These are phyloP conservation scores for Argyrosomus regius DNA, from an alignment of 2,797 vertebrate species.

Conservation along the genomic window DNA sequence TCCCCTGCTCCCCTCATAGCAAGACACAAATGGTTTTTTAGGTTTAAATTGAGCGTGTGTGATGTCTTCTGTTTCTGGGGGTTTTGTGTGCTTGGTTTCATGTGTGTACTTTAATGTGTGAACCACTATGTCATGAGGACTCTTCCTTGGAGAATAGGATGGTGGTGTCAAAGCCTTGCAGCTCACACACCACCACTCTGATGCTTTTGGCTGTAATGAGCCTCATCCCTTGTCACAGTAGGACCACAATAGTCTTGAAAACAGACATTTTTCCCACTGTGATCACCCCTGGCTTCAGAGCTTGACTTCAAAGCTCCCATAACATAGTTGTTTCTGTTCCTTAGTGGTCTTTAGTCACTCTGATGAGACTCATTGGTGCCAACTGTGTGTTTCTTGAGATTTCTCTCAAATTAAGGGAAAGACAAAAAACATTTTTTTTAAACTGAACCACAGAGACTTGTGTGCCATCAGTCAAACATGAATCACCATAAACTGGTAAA, in stretches of 20 bases:
- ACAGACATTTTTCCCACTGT: conserved; percentile 37
- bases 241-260: conserved; percentile 35
- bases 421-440: conserved; percentile 13
- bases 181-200: conserved; percentile 31
- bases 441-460: background rate
- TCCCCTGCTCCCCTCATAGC: conserved; percentile 2
- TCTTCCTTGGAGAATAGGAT: conserved; percentile 29
- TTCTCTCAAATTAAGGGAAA: conserved; percentile 31
- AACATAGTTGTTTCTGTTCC: conserved; percentile 27
- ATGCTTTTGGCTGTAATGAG: conserved; percentile 58
- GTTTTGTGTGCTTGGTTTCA: conserved; percentile 7
- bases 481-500: background rate
- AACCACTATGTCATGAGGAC: conserved; percentile 5
- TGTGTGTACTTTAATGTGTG: conserved; percentile 19
- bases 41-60: conserved; percentile 9
- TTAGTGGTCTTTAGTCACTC: conserved; percentile 19
- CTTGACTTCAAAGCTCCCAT: conserved; percentile 33
- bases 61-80: conserved; percentile 14
- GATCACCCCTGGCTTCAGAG: conserved; percentile 26
- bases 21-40: background rate
- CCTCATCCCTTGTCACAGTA: conserved; percentile 47
- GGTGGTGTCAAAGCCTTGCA: conserved; percentile 22
- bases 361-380: conserved; percentile 17
- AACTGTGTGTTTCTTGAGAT: conserved; percentile 15
- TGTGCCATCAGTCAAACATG: background rate